Base-by-base conservation (phyloP, 2,113 vertebrate species). In the Podarcis cretensis region DNA sequence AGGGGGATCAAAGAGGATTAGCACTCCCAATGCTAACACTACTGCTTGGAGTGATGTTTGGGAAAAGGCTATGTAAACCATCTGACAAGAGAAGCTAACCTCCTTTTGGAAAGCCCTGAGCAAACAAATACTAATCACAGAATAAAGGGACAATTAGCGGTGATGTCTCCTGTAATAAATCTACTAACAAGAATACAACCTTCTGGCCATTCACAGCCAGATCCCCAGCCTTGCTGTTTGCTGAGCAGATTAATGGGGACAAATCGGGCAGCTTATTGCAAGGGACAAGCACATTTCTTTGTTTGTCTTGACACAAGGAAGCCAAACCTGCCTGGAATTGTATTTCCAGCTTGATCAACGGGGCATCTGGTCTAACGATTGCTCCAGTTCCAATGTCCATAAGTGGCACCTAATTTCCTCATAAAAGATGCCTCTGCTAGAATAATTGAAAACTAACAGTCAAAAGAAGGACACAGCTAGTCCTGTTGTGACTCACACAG, bases 121-220 rank as follows among this genome's bases (percentile, higher is more conserved):
- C 95, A 97, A 97, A 97, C 95, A 97, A 27, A 7, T 35, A 59
- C 96, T 97, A 96, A 97, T 97, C 96, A 93, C 93, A n/a, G 90
- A 94, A 96, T 96, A 95, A 97, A 96, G 95, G 96, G 89, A 92
- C 96, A 96, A 97, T 97, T 97, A 97, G 96, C 94, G 69, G 91
- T 27, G 8, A 66, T 8, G 6, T 94, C 94, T 87, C 93, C 0
- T 3, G 86, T 85, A 96, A 97, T 96, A 96, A 97, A 96, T 96
- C 95, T 87, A 90, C 90, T 96, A 95, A 96, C 95, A 83, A 96
- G 95, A 95, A 95, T 91, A 94, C 93, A 89, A 92, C 93, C 95
- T 95, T 95, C 96, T 83, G 92, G 94, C 91, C 89, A 6, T 91
- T 77, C 32, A 48, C 32, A 71, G 43, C 43, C 89, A 73, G 85